phyloP scores from a whole-genome alignment of 2,113 vertebrate genomes.

The Terrapene triunguis region DNA sequence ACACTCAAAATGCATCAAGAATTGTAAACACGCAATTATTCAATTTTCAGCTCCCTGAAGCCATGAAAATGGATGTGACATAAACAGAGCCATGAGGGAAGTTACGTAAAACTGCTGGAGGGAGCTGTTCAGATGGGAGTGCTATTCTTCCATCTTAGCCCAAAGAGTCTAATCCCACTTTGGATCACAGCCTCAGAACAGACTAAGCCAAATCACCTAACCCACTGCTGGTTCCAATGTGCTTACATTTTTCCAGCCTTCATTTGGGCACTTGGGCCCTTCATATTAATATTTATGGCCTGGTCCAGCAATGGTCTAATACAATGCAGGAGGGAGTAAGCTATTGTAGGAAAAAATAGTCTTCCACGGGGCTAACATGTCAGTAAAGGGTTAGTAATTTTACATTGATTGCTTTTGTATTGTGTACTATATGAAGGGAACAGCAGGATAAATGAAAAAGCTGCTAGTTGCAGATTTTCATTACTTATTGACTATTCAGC shows the following conservation, averaged over 20 bases:
- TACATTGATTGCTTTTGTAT: not conserved
- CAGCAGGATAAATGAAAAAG: not conserved
- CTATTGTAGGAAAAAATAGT: not conserved
- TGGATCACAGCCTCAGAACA: conserved; percentile 20
- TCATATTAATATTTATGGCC: not conserved
- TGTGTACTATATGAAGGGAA: not conserved
- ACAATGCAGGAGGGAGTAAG: not conserved
- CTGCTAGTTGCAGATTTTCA: not conserved
- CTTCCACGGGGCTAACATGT: no score
- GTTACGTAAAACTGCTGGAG: conserved; percentile 9
- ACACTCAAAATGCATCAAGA: conserved; percentile 9
- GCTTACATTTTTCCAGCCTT: not conserved
- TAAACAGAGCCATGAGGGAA: not conserved
- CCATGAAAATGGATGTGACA: not conserved
- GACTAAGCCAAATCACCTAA: not conserved
- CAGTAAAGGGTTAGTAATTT: not conserved
- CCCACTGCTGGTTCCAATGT: not conserved
- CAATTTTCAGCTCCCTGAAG: not conserved
- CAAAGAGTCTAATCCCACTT: not conserved
- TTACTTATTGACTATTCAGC: not conserved
- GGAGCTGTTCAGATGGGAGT: fast-evolving
- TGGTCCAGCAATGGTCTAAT: not conserved
- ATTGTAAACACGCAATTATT: conserved; percentile 11
- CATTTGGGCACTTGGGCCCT: not conserved
- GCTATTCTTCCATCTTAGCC: conserved; percentile 16